Percentiles rank a stretch among this genome's conserved stretches.
phyloP scores from a whole-genome alignment of 2,888 invertebrate genomes.

The Stenolophus ochropezus region DNA sequence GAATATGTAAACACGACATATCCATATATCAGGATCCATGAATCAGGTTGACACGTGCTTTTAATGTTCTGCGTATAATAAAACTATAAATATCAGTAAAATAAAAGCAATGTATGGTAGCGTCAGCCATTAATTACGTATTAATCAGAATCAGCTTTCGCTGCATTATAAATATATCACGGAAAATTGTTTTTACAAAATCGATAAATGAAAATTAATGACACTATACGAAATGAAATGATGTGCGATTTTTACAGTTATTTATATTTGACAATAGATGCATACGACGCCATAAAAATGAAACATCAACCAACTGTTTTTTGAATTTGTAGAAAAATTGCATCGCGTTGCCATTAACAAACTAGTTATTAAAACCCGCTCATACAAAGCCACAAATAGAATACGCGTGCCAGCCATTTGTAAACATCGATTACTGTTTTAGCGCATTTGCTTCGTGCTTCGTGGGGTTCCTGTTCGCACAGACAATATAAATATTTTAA shows the following conservation, averaged over 20 bases:
- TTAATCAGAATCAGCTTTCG: conserved; percentile 51
- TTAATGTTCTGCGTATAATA: conserved; percentile 53
- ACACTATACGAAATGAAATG: conserved; percentile 22
- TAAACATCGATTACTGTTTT: conserved; percentile 16
- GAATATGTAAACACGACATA: conserved; percentile 39
- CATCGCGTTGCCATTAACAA: conserved; percentile 2
- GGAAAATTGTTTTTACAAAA: conserved; percentile 42
- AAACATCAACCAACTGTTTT: conserved; percentile 34
- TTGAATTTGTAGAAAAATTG: conserved; percentile 13
- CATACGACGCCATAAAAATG: conserved; percentile 18
- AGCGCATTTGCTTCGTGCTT: not conserved
- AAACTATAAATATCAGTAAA: conserved; percentile 56
- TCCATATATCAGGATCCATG: conserved; percentile 49
- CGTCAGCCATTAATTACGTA: conserved; percentile 49
- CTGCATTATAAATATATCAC: conserved; percentile 50
- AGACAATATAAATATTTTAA: not conserved
- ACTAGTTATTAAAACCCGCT: conserved; percentile 28
- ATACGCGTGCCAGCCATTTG: not conserved
- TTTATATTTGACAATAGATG: conserved; percentile 38
- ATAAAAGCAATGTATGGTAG: conserved; percentile 42
- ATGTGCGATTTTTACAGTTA: conserved; percentile 29
- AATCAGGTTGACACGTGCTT: conserved; percentile 51
- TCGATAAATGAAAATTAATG: conserved; percentile 49
- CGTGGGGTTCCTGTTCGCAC: no score
- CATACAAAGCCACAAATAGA: conserved; percentile 6